Conservation (phyloP, 2,797 vertebrate species). For the Cichlasoma orientale region DNA sequence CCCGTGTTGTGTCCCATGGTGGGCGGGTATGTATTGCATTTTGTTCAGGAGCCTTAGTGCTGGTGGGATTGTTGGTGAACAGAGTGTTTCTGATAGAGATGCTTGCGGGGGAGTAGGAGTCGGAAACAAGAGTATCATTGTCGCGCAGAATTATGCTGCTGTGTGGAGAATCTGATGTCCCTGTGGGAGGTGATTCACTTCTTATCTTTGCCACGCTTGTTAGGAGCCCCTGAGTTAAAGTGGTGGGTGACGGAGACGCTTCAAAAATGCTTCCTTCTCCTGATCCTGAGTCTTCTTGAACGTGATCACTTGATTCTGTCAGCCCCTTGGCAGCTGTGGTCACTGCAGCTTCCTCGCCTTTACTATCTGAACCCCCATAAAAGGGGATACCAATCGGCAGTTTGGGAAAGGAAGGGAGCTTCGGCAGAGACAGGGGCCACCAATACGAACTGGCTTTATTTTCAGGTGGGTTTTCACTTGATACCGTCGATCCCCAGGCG, state of each 20-base stretch:
- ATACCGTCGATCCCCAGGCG: slow-evolving; percentile 41
- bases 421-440: slow-evolving; percentile 26
- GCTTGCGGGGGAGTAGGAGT: slow-evolving; percentile 63
- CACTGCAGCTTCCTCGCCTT: neutral
- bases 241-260: slow-evolving; percentile 40
- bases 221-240: slow-evolving; percentile 42
- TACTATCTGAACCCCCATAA: neutral
- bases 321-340: slow-evolving; percentile 15
- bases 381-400: slow-evolving; percentile 2
- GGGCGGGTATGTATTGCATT: slow-evolving; percentile 52
- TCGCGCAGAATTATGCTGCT: slow-evolving; percentile 33
- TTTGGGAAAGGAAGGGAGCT: slow-evolving; percentile 22
- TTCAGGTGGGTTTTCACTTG: slow-evolving; percentile 26
- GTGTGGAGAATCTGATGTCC: slow-evolving; percentile 62
- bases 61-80: slow-evolving; percentile 62
- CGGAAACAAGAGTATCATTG: slow-evolving; percentile 62
- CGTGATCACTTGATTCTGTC: slow-evolving; percentile 21
- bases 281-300: slow-evolving; percentile 53
- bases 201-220: slow-evolving; percentile 56
- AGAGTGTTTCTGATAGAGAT: slow-evolving; percentile 52
- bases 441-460: slow-evolving; percentile 30
- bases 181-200: slow-evolving; percentile 60
- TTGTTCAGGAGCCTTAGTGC: slow-evolving; percentile 48
- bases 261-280: slow-evolving; percentile 56
- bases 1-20: slow-evolving; percentile 23